Base-by-base conservation (phyloP, 1,140 invertebrate genomes). In the Globodera rostochiensis region DNA sequence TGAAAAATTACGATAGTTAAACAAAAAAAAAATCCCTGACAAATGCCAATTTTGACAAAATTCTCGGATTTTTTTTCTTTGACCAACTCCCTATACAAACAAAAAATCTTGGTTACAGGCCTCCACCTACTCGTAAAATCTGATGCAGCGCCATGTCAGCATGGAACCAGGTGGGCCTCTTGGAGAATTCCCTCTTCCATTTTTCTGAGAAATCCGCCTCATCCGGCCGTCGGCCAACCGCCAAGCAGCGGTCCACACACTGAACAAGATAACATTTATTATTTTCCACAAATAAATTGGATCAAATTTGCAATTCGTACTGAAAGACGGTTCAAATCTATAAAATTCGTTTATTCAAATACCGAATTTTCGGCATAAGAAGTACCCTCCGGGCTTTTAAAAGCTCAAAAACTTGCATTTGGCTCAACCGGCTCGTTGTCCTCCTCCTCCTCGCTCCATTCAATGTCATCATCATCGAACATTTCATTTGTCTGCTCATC, bases 161-260 rank as follows among this genome's bases (percentile, higher is more conserved):
- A 45, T 76, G 36, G 50, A 45, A 76, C 74, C 74, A 76, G 8
- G 74, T 53, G 0, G 74, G 74, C 57, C 49, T 13, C 66, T 50
- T 76, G 13, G 74, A 76, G 66, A 76, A 76, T 19, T 76, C 66
- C 6, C 46, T 6, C 66, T 49, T 75, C 74, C 74, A 76, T 3
- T 49, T n/a, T 13, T n/a, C 66, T 15, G 74, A 76, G 8, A 76
- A 76, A 9, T 45, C 49, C 19, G 50, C 8, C n/a, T 64, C 57
- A 19, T 64, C 57, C 15, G 57, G 57, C 57, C 13, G 13, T 64
- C 19, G 57, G 15, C 57, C 57, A 64, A 64, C 57, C 57, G 57
- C 57, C 57, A 64, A 64, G 19, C 57, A 64, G 0, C 57, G 57
- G 57, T 64, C 57, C 3, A 64, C 15, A 64, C 57, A 64, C 57